These are phyloP conservation scores for Chironex yamaguchii DNA, from an alignment of 30 jellyfish, hydroid and myxozoan genomes.

Conservation along the genomic window DNA sequence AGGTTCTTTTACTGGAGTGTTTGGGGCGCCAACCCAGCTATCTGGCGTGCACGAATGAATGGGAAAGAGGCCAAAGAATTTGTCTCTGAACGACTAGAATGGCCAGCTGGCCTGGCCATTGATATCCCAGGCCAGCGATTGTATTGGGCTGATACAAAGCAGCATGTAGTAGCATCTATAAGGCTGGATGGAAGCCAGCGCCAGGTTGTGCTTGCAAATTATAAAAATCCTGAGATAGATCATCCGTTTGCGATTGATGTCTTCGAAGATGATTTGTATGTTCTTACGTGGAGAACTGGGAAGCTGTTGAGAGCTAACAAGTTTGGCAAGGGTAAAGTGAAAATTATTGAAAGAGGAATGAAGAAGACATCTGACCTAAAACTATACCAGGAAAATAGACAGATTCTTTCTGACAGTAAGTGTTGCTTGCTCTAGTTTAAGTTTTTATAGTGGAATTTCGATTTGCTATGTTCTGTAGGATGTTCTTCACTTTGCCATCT, in stretches of 20 bases:
- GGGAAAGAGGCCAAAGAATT: conserved; percentile 69
- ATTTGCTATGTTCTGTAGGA: too few species aligned
- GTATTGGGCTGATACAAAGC: conserved; percentile 95
- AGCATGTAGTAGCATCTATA: conserved; percentile 73
- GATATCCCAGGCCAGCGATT: conserved; percentile 83
- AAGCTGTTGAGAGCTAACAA: conserved; percentile 71
- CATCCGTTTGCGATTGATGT: conserved; percentile 81
- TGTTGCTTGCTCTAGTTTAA: too few species aligned
- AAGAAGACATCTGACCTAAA: conserved; percentile 47
- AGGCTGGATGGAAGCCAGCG: conserved; percentile 79
- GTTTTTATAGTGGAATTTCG: too few species aligned
- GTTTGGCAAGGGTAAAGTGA: conserved; percentile 67
- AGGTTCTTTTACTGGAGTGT: conserved; percentile 83
- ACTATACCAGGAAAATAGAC: conserved; percentile 69
- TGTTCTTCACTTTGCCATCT: too few species aligned
- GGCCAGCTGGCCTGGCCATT: conserved; percentile 85
- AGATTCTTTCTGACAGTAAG: conserved; percentile 58
- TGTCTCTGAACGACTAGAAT: conserved; percentile 72
- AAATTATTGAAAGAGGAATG: conserved; percentile 51
- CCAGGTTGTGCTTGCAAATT: conserved; percentile 44
- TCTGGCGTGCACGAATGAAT: conserved; percentile 80
- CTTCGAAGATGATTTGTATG: conserved; percentile 82
- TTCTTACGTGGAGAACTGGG: conserved; percentile 74
- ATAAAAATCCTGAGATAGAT: conserved; percentile 8
- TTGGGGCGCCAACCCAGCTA: conserved; percentile 62